Percentiles rank a stretch among this genome's conserved stretches.
Conservation (phyloP, 2,113 vertebrate genomes). For the Dasyornis broadbenti region DNA sequence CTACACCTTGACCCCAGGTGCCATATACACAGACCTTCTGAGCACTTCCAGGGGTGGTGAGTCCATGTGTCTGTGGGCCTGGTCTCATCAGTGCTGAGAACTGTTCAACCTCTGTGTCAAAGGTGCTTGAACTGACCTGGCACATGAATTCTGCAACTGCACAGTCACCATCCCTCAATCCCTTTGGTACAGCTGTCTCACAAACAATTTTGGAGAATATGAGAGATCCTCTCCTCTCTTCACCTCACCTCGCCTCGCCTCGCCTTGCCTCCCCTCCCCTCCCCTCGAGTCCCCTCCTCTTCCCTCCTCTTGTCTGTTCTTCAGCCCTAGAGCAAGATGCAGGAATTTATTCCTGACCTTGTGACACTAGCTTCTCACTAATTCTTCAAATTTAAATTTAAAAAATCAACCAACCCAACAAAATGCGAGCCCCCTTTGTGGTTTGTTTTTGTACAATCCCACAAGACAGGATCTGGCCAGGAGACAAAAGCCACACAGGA, state of each 20-base stretch:
- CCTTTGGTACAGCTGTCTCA: background rate
- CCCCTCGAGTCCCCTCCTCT: background rate
- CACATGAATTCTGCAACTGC: rapidly evolving
- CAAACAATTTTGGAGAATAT: background rate
- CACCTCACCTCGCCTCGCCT: background rate
- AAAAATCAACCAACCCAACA: background rate
- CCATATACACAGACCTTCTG: background rate
- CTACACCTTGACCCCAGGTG: background rate
- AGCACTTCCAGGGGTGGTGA: background rate
- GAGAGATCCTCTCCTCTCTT: background rate
- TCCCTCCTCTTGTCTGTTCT: too few species aligned
- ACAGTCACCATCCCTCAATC: background rate
- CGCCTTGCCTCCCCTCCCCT: too few species aligned
- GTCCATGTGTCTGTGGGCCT: too few species aligned
- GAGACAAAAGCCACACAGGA: background rate
- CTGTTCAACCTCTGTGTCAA: background rate
- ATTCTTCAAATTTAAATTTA: background rate
- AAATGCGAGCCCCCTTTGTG: background rate
- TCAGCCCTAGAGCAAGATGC: background rate
- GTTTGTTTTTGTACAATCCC: background rate
- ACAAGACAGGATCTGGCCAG: background rate
- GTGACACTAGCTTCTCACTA: background rate
- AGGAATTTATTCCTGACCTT: background rate
- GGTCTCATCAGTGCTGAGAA: background rate
- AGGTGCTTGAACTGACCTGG: background rate